These are phyloP conservation scores for Parambassis ranga DNA, from an alignment of 2,797 vertebrate species.

Conservation along the genomic window DNA sequence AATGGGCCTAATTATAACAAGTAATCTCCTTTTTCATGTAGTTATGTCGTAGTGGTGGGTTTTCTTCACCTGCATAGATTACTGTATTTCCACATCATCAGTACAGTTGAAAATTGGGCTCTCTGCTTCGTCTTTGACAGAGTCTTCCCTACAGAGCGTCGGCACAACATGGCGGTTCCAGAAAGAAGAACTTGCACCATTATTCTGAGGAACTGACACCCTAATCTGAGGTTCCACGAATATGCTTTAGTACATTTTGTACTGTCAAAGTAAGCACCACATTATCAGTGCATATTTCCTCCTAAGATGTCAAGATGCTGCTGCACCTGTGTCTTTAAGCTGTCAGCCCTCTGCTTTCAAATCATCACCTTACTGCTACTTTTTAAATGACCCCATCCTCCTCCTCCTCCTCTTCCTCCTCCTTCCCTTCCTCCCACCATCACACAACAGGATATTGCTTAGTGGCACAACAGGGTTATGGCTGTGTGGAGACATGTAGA, in stretches of 20 bases:
- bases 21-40: neutral
- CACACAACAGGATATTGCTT: slow-evolving; percentile 76
- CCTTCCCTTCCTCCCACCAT: neutral
- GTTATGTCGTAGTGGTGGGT: neutral
- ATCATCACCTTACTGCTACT: neutral
- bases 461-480: slow-evolving; percentile 57
- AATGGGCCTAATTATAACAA: neutral
- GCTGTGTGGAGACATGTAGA: slow-evolving; percentile 69
- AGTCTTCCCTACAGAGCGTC: neutral
- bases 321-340: slow-evolving; percentile 35
- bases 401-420: neutral
- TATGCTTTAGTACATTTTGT: slow-evolving; percentile 9
- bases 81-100: too few species aligned
- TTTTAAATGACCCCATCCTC: slow-evolving; percentile 3
- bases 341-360: neutral
- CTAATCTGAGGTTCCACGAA: neutral
- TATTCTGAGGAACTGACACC: slow-evolving; percentile 52
- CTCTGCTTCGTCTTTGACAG: neutral
- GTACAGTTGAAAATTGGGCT: neutral
- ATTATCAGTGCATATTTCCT: too few species aligned
- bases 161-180: slow-evolving; percentile 22
- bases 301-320: neutral
- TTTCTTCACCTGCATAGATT: neutral
- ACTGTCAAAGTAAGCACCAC: neutral
- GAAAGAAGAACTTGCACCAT: slow-evolving; percentile 62